These are phyloP conservation scores for Drosophila mimetica DNA, from an alignment of 2,888 invertebrate genomes.

Conservation along the genomic window DNA sequence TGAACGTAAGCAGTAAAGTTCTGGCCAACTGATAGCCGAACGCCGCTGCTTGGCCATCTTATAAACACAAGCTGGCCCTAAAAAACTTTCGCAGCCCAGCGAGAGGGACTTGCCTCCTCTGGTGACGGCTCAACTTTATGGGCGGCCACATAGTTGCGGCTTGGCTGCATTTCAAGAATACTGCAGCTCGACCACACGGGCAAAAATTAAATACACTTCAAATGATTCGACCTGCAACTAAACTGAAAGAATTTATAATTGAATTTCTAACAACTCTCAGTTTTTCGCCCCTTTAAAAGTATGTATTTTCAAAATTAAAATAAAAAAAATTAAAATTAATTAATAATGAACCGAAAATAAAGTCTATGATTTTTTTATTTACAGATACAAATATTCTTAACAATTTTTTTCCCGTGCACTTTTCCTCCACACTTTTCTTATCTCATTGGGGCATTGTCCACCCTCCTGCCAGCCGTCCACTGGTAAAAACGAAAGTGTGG, in stretches of 20 bases:
- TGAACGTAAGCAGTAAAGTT: constrained; percentile 81
- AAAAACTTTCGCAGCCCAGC: constrained; percentile 65
- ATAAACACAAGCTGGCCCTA: constrained; percentile 60
- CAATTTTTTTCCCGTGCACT: constrained; percentile 6
- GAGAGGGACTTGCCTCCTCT: constrained; percentile 35
- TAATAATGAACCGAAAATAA: no score
- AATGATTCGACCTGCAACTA: no score
- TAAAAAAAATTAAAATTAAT: no score
- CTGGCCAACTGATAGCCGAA: constrained; percentile 78
- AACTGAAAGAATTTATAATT: no score
- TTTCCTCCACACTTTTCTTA: constrained; percentile 48
- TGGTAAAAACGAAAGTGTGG: constrained; percentile 76
- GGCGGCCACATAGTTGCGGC: constrained; percentile 58
- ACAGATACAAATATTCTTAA: no score
- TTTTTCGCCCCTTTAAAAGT: no score
- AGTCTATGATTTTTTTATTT: no score
- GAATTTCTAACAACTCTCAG: no score
- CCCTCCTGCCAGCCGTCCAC: constrained; percentile 5
- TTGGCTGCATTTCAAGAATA: constrained; percentile 74
- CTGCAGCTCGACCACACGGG: not conserved
- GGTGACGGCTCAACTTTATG: constrained; percentile 70
- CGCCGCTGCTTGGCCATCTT: constrained; percentile 44
- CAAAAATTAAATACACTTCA: not conserved
- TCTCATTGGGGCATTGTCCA: constrained; percentile 65
- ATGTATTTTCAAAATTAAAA: no score